phyloP scores from a whole-genome alignment of 2,113 vertebrate species.

The Oriolus oriolus region DNA sequence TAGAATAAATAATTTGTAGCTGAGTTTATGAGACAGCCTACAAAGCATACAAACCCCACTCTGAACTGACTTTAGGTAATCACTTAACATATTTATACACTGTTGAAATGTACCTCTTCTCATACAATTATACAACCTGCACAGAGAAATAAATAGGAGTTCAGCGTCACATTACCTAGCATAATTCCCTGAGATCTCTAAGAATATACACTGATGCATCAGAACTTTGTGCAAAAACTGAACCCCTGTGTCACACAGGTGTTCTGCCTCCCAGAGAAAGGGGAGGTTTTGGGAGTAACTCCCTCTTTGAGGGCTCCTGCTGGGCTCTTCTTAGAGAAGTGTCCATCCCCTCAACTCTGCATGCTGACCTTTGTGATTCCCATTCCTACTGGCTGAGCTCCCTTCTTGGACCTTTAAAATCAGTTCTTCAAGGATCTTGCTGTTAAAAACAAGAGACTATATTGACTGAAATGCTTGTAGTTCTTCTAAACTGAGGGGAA shows the following conservation, averaged over 20 bases:
- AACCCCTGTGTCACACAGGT: neutral
- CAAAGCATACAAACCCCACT: neutral
- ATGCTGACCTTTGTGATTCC: neutral
- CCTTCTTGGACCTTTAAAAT: neutral
- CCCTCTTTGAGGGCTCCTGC: neutral
- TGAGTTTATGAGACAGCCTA: neutral
- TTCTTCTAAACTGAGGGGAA: neutral
- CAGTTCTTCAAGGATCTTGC: neutral
- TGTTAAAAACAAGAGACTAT: neutral
- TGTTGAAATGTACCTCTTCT: neutral
- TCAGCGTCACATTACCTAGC: neutral
- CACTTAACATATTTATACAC: neutral
- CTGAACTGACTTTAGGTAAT: neutral
- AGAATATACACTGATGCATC: neutral
- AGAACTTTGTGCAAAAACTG: neutral
- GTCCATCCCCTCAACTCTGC: accelerated
- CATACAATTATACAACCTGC: neutral
- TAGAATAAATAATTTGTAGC: neutral
- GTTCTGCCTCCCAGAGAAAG: neutral
- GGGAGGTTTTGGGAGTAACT: neutral
- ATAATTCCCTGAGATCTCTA: neutral
- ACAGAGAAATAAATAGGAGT: neutral
- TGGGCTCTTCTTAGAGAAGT: neutral
- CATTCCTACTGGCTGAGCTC: neutral
- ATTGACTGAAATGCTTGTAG: neutral